These are phyloP conservation scores for Calliopsis andreniformis DNA, from an alignment of 1,140 invertebrate genomes.

Conservation along the genomic window DNA sequence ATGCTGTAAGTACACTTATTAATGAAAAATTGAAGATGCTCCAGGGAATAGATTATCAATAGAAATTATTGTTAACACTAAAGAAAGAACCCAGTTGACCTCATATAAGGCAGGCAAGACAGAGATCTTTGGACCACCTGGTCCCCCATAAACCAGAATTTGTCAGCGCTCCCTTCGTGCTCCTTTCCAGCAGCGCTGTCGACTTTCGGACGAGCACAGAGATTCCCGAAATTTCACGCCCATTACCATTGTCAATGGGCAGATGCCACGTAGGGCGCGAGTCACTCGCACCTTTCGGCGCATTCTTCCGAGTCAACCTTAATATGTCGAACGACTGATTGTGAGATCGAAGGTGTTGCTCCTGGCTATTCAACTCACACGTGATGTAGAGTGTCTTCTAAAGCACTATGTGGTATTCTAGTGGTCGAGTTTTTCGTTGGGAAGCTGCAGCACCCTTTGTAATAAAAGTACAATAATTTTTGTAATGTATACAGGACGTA, in stretches of 20 bases:
- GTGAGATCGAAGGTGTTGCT: slow-evolving; percentile 14
- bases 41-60: not conserved
- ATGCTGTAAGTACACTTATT: too few relatives aligned
- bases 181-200: slow-evolving; percentile 43
- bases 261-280: slow-evolving; percentile 70
- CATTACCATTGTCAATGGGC: slow-evolving; percentile 79
- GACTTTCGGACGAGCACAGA: slow-evolving; percentile 57
- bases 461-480: too few relatives aligned
- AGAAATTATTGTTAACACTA: not conserved
- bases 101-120: not conserved
- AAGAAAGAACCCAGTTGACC: not conserved
- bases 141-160: slow-evolving; percentile 77
- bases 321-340: slow-evolving; percentile 23
- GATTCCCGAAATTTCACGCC: slow-evolving; percentile 80
- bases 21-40: too few relatives aligned
- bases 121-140: slow-evolving; percentile 58
- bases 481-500: too few relatives aligned
- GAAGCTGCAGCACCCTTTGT: too few relatives aligned
- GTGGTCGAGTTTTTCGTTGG: not conserved
- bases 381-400: not conserved
- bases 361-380: not conserved
- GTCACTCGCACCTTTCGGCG: slow-evolving; percentile 59
- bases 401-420: not conserved
- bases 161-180: slow-evolving; percentile 72
- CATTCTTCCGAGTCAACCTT: slow-evolving; percentile 39